These are phyloP conservation scores for Hanleya hanleyi DNA, from an alignment of 2,888 invertebrate species.

Conservation along the genomic window DNA sequence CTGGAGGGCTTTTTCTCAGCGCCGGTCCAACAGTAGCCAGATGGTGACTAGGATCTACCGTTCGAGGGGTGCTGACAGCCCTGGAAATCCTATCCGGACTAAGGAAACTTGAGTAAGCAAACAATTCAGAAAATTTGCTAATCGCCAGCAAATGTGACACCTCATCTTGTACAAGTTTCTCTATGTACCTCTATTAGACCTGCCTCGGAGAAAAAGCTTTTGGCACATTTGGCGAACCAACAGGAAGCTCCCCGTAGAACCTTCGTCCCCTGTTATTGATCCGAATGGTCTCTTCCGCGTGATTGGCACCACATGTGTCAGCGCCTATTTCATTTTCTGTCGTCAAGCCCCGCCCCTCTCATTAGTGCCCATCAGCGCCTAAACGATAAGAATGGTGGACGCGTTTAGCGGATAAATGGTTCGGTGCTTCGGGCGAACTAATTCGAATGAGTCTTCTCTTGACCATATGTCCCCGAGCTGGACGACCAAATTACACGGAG, in stretches of 20 bases:
- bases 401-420: neutral
- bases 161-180: too few relatives aligned
- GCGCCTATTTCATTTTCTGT: constrained; percentile 1
- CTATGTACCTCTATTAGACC: too few relatives aligned
- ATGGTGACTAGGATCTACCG: neutral
- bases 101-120: constrained; percentile 1
- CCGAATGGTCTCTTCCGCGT: neutral
- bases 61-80: neutral
- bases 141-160: neutral
- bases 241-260: neutral
- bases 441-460: neutral
- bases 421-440: neutral
- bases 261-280: neutral
- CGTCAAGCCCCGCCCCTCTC: neutral
- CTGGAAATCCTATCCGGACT: neutral
- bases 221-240: too few relatives aligned
- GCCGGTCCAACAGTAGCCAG: neutral
- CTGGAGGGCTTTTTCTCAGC: neutral
- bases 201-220: too few relatives aligned
- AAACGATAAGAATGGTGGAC: neutral
- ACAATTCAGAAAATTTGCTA: neutral
- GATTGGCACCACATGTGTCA: constrained; percentile 9
- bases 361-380: neutral
- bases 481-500: neutral
- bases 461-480: neutral